A percentile compares a stretch with the other conserved stretches of the same genome.
Conservation (phyloP, 2,888 invertebrate species). For the Heliconius aoede region DNA sequence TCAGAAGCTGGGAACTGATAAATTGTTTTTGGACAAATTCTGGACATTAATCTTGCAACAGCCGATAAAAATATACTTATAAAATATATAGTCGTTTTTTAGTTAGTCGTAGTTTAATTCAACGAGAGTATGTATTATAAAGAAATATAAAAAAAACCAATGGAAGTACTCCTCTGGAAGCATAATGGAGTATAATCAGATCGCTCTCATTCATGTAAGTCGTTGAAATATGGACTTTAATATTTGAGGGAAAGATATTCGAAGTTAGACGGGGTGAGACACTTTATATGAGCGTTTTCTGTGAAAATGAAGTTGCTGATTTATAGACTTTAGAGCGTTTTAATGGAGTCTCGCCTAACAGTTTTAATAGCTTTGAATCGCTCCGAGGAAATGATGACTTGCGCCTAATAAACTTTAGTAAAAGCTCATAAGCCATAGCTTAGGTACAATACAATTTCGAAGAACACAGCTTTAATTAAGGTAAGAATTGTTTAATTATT, state of each 20-base stretch:
- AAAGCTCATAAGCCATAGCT: conserved; percentile 17
- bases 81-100: no score
- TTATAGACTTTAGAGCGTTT: conserved; percentile 54
- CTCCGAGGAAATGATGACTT: conserved; percentile 40
- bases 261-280: conserved; percentile 38
- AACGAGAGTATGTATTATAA: no score
- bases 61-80: no score
- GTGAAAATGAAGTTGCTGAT: conserved; percentile 54
- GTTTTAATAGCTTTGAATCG: conserved; percentile 46
- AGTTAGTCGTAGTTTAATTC: no score
- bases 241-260: conserved; percentile 43
- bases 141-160: no score
- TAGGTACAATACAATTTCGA: neutral
- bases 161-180: conserved; percentile 24
- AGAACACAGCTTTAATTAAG: neutral
- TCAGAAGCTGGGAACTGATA: no score
- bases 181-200: conserved; percentile 42
- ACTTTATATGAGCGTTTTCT: conserved; percentile 39
- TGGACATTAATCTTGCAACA: no score
- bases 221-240: conserved; percentile 45
- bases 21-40: no score
- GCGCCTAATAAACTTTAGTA: conserved; percentile 26
- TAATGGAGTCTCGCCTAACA: conserved; percentile 48
- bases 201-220: conserved; percentile 35
- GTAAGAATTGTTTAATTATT: neutral